A percentile compares a stretch with the other conserved stretches of the same genome.
These are phyloP conservation scores for Protonibea diacanthus DNA, from an alignment of 2,797 vertebrate genomes.

Conservation along the genomic window DNA sequence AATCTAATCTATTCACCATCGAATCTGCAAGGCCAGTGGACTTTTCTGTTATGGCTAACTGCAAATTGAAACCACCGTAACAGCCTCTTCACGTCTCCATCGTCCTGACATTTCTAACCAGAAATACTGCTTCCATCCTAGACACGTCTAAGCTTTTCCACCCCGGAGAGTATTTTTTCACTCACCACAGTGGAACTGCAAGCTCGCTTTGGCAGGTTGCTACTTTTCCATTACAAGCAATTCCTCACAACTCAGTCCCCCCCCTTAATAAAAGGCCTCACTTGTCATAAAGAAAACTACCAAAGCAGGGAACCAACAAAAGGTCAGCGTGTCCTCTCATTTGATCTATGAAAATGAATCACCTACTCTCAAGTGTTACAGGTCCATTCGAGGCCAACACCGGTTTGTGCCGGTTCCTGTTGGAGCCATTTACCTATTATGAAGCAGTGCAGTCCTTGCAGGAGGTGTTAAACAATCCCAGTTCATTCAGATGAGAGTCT, in stretches of 20 bases:
- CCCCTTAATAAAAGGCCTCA: constrained; percentile 33
- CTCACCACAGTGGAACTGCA: constrained; percentile 79
- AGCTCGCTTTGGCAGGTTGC: constrained; percentile 69
- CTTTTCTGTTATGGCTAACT: constrained; percentile 24
- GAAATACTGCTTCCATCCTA: constrained; percentile 68
- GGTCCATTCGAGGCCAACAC: constrained; percentile 10
- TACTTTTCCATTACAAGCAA: constrained; percentile 78
- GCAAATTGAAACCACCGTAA: constrained; percentile 34
- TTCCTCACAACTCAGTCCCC: constrained; percentile 24
- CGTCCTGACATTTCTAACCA: constrained; percentile 64
- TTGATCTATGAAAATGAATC: constrained; percentile 12
- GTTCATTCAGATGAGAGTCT: constrained; percentile 23
- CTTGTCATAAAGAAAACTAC: constrained; percentile 56
- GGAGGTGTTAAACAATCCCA: constrained; percentile 30
- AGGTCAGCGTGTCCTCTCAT: constrained; percentile 31
- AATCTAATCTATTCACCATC: constrained; percentile 8
- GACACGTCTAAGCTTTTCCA: constrained; percentile 83
- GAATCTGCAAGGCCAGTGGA: constrained; percentile 11
- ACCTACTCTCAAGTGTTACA: not conserved
- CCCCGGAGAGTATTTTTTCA: constrained; percentile 57
- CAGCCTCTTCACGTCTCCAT: constrained; percentile 29
- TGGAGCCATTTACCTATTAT: constrained; percentile 53
- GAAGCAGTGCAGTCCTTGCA: constrained; percentile 31
- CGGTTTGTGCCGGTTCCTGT: constrained; percentile 6
- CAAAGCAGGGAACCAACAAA: constrained; percentile 36